Evolutionary conservation across 1,140 invertebrate species (phyloP).

Genomic region (Hylyphantes graminicola): DNA sequence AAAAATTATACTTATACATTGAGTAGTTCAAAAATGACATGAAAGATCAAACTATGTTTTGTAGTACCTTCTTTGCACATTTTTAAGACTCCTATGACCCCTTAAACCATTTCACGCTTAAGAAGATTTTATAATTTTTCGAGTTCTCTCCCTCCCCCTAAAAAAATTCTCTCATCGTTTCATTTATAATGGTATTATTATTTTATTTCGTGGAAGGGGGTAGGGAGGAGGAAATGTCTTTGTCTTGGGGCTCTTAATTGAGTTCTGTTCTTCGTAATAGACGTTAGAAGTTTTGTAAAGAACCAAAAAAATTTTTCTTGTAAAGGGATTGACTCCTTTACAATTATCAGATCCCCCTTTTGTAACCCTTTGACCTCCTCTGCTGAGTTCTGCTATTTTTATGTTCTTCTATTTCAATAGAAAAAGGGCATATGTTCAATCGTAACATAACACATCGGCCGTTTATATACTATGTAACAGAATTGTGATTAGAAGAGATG

Average conservation of each 20-base stretch:
- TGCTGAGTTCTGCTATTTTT: too few species aligned
- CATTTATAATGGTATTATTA: slow-evolving; percentile 55
- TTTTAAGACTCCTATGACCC: too few species aligned
- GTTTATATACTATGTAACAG: too few species aligned
- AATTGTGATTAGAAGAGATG: too few species aligned
- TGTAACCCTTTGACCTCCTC: too few species aligned
- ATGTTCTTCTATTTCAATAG: too few species aligned
- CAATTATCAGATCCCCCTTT: background rate
- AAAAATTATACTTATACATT: too few species aligned
- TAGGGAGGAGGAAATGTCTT: slow-evolving; percentile 13
- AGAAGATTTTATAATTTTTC: slow-evolving; percentile 56
- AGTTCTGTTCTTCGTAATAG: slow-evolving; percentile 38
- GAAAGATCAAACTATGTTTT: too few species aligned
- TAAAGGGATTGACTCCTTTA: slow-evolving; percentile 17
- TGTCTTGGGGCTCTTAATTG: slow-evolving; percentile 54
- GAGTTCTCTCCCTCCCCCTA: background rate
- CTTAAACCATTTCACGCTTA: slow-evolving; percentile 51
- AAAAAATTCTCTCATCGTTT: slow-evolving; percentile 27
- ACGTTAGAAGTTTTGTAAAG: slow-evolving; percentile 50
- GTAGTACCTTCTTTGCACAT: too few species aligned
- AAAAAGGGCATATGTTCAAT: too few species aligned
- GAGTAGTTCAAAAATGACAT: too few species aligned
- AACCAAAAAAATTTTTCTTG: background rate
- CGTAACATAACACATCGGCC: too few species aligned
- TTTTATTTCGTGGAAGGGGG: slow-evolving; percentile 19